Percentiles rank a stretch among this genome's conserved stretches.
Conservation (phyloP, 2,113 vertebrate genomes). For the Mesoclemmys tuberculata region DNA sequence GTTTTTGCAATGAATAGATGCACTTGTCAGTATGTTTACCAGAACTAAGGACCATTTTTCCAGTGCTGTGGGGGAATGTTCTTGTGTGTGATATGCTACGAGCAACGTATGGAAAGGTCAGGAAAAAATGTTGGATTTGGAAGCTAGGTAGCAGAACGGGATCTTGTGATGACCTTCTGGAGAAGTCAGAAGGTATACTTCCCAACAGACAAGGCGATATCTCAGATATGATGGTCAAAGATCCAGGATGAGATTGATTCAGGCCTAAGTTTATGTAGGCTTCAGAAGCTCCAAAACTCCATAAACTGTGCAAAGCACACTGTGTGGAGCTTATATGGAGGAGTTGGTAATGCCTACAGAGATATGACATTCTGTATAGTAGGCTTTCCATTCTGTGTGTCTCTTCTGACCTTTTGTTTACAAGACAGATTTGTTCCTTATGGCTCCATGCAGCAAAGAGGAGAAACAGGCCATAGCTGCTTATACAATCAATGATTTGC, state of each 20-base stretch:
- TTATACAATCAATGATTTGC: not conserved
- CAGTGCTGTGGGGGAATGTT: not conserved
- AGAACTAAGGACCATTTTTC: not conserved
- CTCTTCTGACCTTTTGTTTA: not conserved
- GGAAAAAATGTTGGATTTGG: not conserved
- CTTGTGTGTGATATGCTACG: rapidly evolving
- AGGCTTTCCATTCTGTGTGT: not conserved
- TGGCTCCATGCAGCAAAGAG: not conserved
- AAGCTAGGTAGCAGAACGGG: not conserved
- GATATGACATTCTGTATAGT: not conserved
- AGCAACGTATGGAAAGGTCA: not conserved
- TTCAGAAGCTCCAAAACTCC: not conserved
- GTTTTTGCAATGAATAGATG: not conserved
- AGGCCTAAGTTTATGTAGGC: not conserved
- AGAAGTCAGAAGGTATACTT: not conserved
- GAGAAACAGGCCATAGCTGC: not conserved
- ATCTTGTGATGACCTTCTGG: not conserved
- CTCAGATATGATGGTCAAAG: not conserved
- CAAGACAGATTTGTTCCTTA: not conserved
- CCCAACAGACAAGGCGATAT: not conserved
- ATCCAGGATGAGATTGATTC: not conserved
- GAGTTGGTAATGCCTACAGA: not conserved
- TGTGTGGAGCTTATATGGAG: not conserved
- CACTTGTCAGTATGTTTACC: not conserved
- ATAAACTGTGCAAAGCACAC: not conserved